These are phyloP conservation scores for Pyrochroa serraticornis DNA, from an alignment of 2,888 invertebrate species.

Conservation along the genomic window DNA sequence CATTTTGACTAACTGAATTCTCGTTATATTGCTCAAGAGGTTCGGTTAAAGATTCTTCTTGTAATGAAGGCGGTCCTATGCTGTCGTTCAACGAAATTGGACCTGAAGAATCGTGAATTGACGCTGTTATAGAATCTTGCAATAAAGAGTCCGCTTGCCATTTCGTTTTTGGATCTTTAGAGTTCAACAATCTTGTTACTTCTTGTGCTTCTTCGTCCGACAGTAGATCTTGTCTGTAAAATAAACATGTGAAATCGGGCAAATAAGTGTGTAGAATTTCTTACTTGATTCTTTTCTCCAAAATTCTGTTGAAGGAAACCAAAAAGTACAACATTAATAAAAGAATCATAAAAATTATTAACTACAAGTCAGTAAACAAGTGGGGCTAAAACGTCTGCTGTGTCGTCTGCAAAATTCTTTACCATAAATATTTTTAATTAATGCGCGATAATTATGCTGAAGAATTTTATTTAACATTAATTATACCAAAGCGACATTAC, in stretches of 20 bases:
- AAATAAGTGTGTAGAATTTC: background rate
- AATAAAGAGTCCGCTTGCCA: slow-evolving; percentile 49
- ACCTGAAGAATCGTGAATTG: slow-evolving; percentile 57
- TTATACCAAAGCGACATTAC: too few relatives aligned
- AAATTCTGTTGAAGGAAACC: slow-evolving; percentile 3
- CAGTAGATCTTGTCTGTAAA: slow-evolving; percentile 75
- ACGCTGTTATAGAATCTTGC: slow-evolving; percentile 61
- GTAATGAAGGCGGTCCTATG: slow-evolving; percentile 52
- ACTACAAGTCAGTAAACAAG: background rate
- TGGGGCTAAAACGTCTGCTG: background rate
- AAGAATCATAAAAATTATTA: too few relatives aligned
- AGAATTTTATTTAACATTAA: too few relatives aligned
- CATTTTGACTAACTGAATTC: slow-evolving; percentile 16
- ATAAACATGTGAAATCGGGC: slow-evolving; percentile 1
- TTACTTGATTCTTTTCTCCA: slow-evolving; percentile 12
- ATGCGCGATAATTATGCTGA: too few relatives aligned
- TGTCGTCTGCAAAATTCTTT: too few relatives aligned
- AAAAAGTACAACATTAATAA: too few relatives aligned
- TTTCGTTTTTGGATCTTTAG: slow-evolving; percentile 58
- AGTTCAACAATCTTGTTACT: slow-evolving; percentile 80
- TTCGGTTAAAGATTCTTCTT: slow-evolving; percentile 51
- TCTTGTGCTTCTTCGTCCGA: slow-evolving; percentile 92
- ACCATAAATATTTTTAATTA: too few relatives aligned
- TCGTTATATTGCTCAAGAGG: slow-evolving; percentile 37
- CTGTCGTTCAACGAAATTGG: slow-evolving; percentile 55